Evolutionary conservation across 1,140 invertebrate species (phyloP), one percentile per base, ranked within the genome.

Genomic region (Drosophila guanche): DNA sequence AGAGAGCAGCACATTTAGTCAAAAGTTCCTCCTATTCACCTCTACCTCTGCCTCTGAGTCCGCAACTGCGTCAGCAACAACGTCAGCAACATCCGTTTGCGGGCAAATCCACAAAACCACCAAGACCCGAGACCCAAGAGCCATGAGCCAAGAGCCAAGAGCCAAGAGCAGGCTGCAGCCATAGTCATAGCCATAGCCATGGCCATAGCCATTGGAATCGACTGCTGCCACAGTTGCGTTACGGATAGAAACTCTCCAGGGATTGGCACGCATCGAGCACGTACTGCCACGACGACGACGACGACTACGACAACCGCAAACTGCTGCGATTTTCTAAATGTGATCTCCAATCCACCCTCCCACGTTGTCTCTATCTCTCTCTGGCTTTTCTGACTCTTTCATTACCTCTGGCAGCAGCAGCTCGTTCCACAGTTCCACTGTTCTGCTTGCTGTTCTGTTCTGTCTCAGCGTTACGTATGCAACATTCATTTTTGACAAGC

Each of bases 401-500:
- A 10, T 8, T 8, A 33, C 29, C 29, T 33, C 61, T 68, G 42
- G 50, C 62, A 46, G 22, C 25, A 5, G 5, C 25, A 27, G 61
- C 23, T 55, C 47, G 22, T 20, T 47, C 27, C 12, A 8, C 29
- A 7, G 29, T 33, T 48, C 67, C 50, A 50, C 56, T 54, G 41
- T 43, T 74, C 53, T 67, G 63, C 52, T 48, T 57, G 5, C 76
- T 45, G 43, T 73, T 47, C 56, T 63, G 59, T 72, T 48, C 16
- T 20, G 16, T 27, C 73, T 63, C 59, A 57, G 74, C 78, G 51
- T 77, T 86, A 83, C 68, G 83, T 75, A 79, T 86, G 78, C 80
- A 86, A 83, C 83, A 88, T 89, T 83, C 79, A 88, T 86, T 86
- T 86, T 86, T 88, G 83, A 86, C 83, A 86, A 76, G 83, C 83